A percentile compares a stretch with the other conserved stretches of the same genome.
Conservation (phyloP, 2,797 vertebrate species). For the Bradypodion ventrale region DNA sequence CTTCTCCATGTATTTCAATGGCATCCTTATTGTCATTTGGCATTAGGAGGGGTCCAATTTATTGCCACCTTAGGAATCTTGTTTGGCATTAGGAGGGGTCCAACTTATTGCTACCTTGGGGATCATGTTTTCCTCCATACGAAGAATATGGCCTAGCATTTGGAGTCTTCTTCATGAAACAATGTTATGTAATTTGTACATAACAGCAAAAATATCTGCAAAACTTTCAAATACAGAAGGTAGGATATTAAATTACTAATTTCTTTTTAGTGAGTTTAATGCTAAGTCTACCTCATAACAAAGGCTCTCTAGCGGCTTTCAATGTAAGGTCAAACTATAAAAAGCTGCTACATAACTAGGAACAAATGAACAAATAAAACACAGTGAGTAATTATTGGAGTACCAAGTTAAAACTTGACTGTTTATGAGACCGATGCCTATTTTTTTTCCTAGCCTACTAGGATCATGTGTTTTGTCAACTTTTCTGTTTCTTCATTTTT, state of each 20-base stretch:
- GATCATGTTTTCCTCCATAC: too few species aligned
- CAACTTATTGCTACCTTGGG: too few species aligned
- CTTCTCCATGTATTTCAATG: too few species aligned
- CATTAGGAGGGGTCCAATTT: too few species aligned
- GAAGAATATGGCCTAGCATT: too few species aligned
- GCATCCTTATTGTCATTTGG: too few species aligned
- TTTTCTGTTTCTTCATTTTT: neutral
- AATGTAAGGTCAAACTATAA: neutral
- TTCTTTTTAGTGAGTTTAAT: neutral
- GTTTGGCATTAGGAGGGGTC: too few species aligned
- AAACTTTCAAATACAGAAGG: neutral
- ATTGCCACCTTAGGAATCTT: too few species aligned
- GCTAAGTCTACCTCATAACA: neutral
- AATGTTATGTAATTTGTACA: too few species aligned
- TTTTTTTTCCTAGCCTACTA: neutral
- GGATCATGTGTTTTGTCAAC: neutral
- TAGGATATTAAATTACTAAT: neutral
- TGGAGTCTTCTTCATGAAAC: too few species aligned
- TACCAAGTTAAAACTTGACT: neutral
- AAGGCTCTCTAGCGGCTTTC: neutral
- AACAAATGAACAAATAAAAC: neutral
- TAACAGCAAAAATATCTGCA: neutral
- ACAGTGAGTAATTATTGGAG: neutral
- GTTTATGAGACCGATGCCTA: neutral
- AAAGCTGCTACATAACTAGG: neutral